Evolutionary conservation across 2,113 vertebrate species (phyloP).

Genomic region (Odocoileus virginianus): DNA sequence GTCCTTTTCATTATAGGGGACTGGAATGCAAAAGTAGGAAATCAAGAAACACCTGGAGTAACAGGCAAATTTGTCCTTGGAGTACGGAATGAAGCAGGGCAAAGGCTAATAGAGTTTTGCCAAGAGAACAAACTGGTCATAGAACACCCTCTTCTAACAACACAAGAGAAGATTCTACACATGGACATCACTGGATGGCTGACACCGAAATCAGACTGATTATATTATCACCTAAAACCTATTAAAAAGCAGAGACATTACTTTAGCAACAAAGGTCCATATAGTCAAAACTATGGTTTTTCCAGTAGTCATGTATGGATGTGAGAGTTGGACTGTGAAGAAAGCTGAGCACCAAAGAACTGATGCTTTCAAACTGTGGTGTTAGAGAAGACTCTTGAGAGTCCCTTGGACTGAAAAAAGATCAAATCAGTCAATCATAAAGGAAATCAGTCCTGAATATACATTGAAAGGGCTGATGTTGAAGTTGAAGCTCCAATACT

Average conservation of each 20-base stretch:
- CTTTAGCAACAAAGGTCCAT: background rate
- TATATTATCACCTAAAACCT: background rate
- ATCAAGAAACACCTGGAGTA: no score
- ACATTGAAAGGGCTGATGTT: background rate
- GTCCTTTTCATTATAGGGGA: no score
- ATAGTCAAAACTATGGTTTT: background rate
- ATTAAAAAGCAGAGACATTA: background rate
- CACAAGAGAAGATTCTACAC: no score
- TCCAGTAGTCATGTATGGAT: background rate
- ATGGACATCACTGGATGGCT: no score
- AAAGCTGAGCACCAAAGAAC: background rate
- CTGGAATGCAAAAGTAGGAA: no score
- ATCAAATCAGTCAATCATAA: background rate
- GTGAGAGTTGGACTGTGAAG: background rate
- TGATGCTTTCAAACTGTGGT: background rate
- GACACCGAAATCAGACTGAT: no score
- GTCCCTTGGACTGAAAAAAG: background rate
- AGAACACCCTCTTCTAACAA: no score
- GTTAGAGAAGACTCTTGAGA: background rate
- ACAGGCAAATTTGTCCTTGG: no score
- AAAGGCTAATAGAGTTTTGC: no score
- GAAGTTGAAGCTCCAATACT: background rate
- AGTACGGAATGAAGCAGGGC: no score
- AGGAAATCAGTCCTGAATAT: background rate
- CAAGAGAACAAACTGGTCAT: no score